Percentiles rank a stretch among this genome's conserved stretches.
These are phyloP conservation scores for Alligator sinensis DNA, from an alignment of 2,113 vertebrate genomes.

Conservation along the genomic window DNA sequence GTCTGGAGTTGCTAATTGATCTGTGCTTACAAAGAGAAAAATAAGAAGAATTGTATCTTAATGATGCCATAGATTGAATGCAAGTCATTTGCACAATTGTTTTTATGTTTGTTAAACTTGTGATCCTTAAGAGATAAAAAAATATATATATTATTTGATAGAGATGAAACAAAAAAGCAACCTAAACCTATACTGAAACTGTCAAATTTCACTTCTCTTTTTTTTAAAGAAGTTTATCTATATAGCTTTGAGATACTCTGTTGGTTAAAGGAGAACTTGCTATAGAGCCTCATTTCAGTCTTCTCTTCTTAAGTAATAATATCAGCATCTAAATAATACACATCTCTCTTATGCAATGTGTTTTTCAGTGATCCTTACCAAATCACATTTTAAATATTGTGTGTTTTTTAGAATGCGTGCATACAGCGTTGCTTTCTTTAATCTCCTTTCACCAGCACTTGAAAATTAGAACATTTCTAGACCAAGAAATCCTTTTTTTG, in stretches of 20 bases:
- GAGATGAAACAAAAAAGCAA: slow-evolving; percentile 4
- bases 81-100: too few relatives aligned
- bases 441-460: background rate
- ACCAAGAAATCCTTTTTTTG: background rate
- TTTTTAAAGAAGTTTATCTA: background rate
- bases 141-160: background rate
- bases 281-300: background rate
- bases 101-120: background rate
- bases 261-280: background rate
- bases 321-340: background rate
- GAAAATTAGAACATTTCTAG: background rate
- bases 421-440: background rate
- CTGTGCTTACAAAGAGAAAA: background rate
- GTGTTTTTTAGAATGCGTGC: background rate
- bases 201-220: background rate
- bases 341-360: background rate
- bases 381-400: background rate
- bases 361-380: background rate
- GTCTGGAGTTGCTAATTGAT: background rate
- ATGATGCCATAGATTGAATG: too few relatives aligned
- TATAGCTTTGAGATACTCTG: background rate
- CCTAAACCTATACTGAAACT: background rate
- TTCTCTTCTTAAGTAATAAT: background rate
- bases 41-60: background rate
- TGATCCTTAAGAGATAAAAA: background rate